Conservation (phyloP, 2,113 vertebrate genomes). For the human (Homo sapiens) region DNA sequence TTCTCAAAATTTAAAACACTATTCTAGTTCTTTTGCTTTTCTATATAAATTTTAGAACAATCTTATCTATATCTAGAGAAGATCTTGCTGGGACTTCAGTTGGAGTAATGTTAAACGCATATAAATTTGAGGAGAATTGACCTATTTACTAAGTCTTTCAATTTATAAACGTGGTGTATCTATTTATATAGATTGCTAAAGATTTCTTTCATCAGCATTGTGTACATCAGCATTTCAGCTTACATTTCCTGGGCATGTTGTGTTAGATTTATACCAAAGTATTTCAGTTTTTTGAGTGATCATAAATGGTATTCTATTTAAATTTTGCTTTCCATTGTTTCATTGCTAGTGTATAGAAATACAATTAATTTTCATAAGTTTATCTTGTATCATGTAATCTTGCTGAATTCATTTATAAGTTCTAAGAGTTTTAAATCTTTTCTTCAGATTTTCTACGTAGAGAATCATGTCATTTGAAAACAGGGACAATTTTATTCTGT, state of each 20-base stretch:
- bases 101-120: background rate
- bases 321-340: background rate
- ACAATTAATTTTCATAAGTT: background rate
- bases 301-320: background rate
- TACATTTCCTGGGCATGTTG: background rate
- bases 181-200: background rate
- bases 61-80: background rate
- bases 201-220: background rate
- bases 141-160: background rate
- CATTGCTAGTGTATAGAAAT: background rate
- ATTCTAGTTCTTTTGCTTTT: background rate
- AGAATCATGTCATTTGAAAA: background rate
- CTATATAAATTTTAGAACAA: background rate
- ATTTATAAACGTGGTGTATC: background rate
- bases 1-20: background rate
- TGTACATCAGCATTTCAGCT: background rate
- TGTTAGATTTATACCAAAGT: background rate
- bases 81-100: background rate
- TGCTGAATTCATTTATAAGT: background rate
- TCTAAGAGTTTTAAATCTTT: background rate
- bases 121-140: background rate
- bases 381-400: background rate
- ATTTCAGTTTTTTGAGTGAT: background rate
- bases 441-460: background rate
- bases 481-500: background rate